These are phyloP conservation scores for Lerema accius DNA, from an alignment of 1,140 invertebrate species.

Conservation along the genomic window DNA sequence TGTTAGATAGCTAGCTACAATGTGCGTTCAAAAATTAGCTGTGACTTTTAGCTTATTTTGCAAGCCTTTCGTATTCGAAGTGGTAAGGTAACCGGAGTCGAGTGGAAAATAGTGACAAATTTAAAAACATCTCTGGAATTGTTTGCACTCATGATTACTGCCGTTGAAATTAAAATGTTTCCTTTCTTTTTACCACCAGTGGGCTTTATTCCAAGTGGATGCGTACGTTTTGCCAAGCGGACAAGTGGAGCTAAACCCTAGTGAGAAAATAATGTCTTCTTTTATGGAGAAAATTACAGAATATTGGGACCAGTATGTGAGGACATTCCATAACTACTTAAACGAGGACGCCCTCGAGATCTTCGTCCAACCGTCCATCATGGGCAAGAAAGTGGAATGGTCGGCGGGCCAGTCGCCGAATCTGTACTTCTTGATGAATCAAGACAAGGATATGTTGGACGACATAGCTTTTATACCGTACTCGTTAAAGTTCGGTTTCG, in stretches of 20 bases:
- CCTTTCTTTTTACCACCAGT: no score
- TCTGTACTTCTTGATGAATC: conserved; percentile 85
- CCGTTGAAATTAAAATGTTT: no score
- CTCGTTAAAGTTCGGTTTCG: conserved; percentile 84
- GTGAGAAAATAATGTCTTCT: conserved; percentile 78
- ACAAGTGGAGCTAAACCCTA: conserved; percentile 83
- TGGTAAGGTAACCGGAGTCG: no score
- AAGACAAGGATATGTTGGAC: conserved; percentile 84
- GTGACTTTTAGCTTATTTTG: no score
- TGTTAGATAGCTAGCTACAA: no score
- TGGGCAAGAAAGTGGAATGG: conserved; percentile 88
- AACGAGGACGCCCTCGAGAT: conserved; percentile 77
- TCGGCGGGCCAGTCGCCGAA: conserved; percentile 86
- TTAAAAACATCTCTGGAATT: no score
- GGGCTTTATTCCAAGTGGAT: conserved; percentile 84
- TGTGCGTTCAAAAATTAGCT: no score
- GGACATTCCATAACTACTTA: conserved; percentile 84
- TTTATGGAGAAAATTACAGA: conserved; percentile 82
- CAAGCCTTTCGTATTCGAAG: no score
- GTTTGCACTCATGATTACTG: no score
- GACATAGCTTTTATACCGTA: conserved; percentile 82
- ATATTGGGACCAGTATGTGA: conserved; percentile 84
- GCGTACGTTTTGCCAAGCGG: conserved; percentile 76
- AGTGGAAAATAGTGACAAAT: no score
- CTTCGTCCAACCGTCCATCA: conserved; percentile 88